Conservation (phyloP, 2,888 invertebrate genomes). For the Pseudoips prasinana region DNA sequence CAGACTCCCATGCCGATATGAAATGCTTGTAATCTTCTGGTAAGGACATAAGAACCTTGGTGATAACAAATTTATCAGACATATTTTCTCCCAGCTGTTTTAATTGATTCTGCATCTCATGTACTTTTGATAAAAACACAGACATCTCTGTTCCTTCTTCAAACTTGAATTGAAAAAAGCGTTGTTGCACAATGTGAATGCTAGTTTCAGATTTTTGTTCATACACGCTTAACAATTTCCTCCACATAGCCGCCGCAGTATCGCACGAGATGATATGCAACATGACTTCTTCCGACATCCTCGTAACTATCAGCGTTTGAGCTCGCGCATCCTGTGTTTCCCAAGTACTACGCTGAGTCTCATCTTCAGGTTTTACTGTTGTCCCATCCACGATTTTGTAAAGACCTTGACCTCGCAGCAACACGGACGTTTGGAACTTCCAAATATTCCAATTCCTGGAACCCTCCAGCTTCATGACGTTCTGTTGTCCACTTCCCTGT, state of each 20-base stretch:
- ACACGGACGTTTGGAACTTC: slow-evolving; percentile 3
- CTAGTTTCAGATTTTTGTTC: neutral
- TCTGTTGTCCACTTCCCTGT: neutral
- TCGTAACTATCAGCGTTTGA: neutral
- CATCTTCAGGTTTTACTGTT: slow-evolving; percentile 1
- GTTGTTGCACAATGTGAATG: slow-evolving; percentile 1
- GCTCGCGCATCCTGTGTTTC: neutral
- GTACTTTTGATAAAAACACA: slow-evolving; percentile 31
- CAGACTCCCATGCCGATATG: slow-evolving; percentile 39
- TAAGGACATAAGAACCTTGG: slow-evolving; percentile 23
- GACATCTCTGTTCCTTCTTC: slow-evolving; percentile 26
- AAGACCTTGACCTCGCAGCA: slow-evolving; percentile 8
- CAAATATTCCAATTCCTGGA: slow-evolving; percentile 6
- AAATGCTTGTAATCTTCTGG: slow-evolving; percentile 41
- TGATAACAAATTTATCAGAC: slow-evolving; percentile 34
- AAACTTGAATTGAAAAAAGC: too few species aligned
- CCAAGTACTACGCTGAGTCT: neutral
- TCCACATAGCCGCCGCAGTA: neutral
- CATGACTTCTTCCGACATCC: neutral
- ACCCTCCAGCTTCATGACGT: slow-evolving; percentile 2
- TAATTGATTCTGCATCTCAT: slow-evolving; percentile 30
- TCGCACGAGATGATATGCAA: neutral
- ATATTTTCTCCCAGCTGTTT: slow-evolving; percentile 34
- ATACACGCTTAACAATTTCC: neutral
- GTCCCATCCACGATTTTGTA: slow-evolving; percentile 3